Conservation (phyloP, 2,888 invertebrate species). For the Siphonodentalium dalli region DNA sequence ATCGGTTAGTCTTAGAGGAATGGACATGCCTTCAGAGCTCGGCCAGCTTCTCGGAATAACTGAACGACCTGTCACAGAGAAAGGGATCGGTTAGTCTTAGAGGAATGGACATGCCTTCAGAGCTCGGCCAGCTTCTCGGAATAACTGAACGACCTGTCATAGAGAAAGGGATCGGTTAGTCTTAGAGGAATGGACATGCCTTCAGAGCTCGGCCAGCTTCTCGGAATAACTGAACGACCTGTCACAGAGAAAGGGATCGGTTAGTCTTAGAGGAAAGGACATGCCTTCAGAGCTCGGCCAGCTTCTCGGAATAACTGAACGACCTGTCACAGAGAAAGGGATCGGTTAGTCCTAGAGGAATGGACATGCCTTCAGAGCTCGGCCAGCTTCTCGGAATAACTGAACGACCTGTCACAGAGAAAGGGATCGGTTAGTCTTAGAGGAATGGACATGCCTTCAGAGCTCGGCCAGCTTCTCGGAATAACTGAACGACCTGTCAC, state of each 20-base stretch:
- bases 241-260: constrained; percentile 3
- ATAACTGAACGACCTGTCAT: constrained; percentile 75
- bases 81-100: no score
- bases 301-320: constrained; percentile 88
- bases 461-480: constrained; percentile 88
- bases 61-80: no score
- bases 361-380: no score
- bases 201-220: constrained; percentile 89
- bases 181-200: constrained; percentile 83
- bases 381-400: no score
- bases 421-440: no score
- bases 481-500: constrained; percentile 75
- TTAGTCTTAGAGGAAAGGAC: constrained; percentile 81
- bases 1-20: no score
- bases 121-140: constrained; percentile 88
- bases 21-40: no score
- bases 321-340: constrained; percentile 61
- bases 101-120: constrained; percentile 83
- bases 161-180: not conserved
- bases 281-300: constrained; percentile 82
- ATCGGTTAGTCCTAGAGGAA: no score
- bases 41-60: no score
- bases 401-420: no score
- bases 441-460: constrained; percentile 83
- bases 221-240: constrained; percentile 81